Conservation (phyloP, 2,113 vertebrate genomes). For the Alaudala cheleensis region DNA sequence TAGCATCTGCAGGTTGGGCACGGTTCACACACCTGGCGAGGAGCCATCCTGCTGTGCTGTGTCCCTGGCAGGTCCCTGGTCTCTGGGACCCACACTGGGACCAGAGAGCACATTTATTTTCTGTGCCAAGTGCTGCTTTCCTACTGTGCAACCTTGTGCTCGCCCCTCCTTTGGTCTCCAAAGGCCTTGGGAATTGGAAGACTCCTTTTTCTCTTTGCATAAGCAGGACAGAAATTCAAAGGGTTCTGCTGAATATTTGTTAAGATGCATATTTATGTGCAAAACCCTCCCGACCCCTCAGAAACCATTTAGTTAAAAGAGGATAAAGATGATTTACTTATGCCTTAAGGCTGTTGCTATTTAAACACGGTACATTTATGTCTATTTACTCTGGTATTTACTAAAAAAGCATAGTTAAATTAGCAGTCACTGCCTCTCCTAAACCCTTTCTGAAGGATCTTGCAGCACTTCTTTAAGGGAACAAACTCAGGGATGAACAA, state of each 20-base stretch:
- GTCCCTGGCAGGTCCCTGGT: neutral
- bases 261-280: slow-evolving; percentile 44
- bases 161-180: rapidly evolving
- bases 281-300: slow-evolving; percentile 31
- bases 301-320: slow-evolving; percentile 61
- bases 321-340: slow-evolving; percentile 67
- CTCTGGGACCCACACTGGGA: neutral
- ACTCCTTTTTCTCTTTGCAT: slow-evolving; percentile 29
- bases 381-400: slow-evolving; percentile 68
- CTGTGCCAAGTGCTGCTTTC: neutral
- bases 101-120: neutral
- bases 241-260: slow-evolving; percentile 41
- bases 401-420: slow-evolving; percentile 47
- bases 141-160: neutral
- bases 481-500: neutral
- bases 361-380: slow-evolving; percentile 61
- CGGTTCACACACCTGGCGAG: neutral
- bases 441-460: neutral
- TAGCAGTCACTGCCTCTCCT: neutral
- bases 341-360: slow-evolving; percentile 54
- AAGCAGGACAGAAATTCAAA: slow-evolving; percentile 43
- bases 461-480: neutral
- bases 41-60: neutral
- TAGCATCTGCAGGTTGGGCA: slow-evolving; percentile 4
- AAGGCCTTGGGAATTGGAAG: slow-evolving; percentile 13